Conservation (phyloP, 2,888 invertebrate species). For the Pteria penguin region DNA sequence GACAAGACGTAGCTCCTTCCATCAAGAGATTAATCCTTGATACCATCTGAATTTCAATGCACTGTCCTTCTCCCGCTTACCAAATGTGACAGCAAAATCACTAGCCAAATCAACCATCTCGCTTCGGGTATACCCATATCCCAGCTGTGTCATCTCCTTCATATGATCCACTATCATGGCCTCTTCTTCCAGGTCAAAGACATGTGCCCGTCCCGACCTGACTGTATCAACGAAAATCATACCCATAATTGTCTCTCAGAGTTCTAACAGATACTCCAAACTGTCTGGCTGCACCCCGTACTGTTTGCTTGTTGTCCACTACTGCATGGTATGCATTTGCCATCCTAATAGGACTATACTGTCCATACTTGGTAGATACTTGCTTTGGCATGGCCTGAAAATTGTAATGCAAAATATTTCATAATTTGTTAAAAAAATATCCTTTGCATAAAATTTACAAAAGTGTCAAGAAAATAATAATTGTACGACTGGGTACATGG, state of each 20-base stretch:
- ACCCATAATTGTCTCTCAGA: not conserved
- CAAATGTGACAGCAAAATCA: not conserved
- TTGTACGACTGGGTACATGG: no score
- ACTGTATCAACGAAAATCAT: not conserved
- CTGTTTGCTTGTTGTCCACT: no score
- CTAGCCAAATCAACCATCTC: not conserved
- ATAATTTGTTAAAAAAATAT: no score
- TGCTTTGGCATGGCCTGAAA: not conserved
- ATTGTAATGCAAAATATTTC: no score
- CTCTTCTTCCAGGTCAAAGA: not conserved
- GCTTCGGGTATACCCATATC: slow-evolving; percentile 6
- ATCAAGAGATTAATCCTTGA: not conserved
- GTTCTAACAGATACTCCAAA: not conserved
- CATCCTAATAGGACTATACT: not conserved
- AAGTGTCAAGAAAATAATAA: no score
- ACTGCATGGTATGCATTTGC: not conserved
- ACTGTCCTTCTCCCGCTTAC: not conserved
- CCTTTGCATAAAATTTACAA: no score
- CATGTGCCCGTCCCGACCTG: not conserved
- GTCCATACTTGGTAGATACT: not conserved
- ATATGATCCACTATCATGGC: not conserved
- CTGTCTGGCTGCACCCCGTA: not conserved
- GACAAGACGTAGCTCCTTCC: slow-evolving; percentile 4
- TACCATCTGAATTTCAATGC: slow-evolving; percentile 5
- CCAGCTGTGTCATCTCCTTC: not conserved